Percentiles rank a stretch among this genome's conserved stretches.
Conservation (phyloP, 2,888 invertebrate genomes). For the Strigamia maritima region DNA sequence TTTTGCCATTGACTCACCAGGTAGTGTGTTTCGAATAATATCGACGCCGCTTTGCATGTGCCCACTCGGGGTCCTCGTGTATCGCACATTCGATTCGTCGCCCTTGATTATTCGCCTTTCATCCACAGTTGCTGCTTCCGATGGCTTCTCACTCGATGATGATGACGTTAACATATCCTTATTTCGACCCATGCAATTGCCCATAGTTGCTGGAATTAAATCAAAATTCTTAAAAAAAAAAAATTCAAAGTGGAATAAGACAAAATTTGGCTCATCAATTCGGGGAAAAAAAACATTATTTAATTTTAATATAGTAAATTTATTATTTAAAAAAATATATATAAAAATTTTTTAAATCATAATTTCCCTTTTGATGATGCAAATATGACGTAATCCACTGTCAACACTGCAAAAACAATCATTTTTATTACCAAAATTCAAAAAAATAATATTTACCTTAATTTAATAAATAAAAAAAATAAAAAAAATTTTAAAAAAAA, state of each 20-base stretch:
- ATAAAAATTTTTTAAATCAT: too few relatives aligned
- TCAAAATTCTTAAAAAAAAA: background rate
- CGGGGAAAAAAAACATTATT: too few relatives aligned
- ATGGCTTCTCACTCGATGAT: background rate
- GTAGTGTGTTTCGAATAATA: constrained; percentile 39
- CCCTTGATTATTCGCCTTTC: background rate
- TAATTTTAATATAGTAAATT: background rate
- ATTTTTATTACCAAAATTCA: background rate
- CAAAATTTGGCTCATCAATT: too few relatives aligned
- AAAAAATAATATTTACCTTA: background rate
- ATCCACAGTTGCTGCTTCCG: background rate
- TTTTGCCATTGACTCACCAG: constrained; percentile 20
- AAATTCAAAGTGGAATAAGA: too few relatives aligned
- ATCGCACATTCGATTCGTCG: constrained; percentile 37
- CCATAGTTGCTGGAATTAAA: constrained; percentile 3
- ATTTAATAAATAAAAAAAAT: background rate
- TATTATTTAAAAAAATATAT: too few relatives aligned
- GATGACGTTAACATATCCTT: background rate
- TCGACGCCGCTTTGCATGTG: constrained; percentile 39
- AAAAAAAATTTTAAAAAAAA: background rate
- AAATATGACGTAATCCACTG: too few relatives aligned
- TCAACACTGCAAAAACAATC: background rate
- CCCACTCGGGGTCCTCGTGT: constrained; percentile 40
- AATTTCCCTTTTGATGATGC: too few relatives aligned
- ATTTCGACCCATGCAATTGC: constrained; percentile 36